A percentile compares a stretch with the other conserved stretches of the same genome.
Conservation (phyloP, 2,797 vertebrate genomes). For the Sebastes alutus region DNA sequence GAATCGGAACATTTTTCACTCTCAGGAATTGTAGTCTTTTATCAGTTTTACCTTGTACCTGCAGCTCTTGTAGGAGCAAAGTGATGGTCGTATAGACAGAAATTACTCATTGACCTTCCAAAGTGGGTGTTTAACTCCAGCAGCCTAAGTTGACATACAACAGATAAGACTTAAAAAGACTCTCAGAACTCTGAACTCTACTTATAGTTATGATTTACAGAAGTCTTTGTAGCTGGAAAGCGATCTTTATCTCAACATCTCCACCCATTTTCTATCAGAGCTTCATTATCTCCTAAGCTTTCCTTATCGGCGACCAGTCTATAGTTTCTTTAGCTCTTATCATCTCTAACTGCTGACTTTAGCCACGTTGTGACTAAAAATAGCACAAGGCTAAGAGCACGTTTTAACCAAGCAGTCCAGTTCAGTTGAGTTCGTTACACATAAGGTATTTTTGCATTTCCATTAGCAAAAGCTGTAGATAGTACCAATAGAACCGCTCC, state of each 20-base stretch:
- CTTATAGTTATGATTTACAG: neutral
- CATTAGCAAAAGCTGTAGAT: neutral
- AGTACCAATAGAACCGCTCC: neutral
- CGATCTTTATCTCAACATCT: neutral
- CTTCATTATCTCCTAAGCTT: neutral
- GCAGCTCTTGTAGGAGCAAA: neutral
- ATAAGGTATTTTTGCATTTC: neutral
- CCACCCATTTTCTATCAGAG: neutral
- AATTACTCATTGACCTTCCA: neutral
- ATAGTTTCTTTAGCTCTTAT: neutral
- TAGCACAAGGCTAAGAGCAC: neutral
- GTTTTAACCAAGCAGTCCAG: neutral
- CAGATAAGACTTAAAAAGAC: neutral
- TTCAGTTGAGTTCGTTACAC: neutral
- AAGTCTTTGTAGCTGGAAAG: neutral
- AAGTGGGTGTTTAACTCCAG: neutral
- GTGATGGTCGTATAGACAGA: neutral
- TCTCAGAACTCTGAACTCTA: neutral
- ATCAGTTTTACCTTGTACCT: neutral
- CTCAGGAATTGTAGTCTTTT: neutral
- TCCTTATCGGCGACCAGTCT: neutral
- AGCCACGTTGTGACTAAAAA: neutral
- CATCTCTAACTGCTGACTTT: neutral
- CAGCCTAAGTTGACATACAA: neutral
- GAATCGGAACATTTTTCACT: neutral